Evolutionary conservation across 2,797 vertebrate species (phyloP).

Genomic region (Sebastes nivosus): DNA sequence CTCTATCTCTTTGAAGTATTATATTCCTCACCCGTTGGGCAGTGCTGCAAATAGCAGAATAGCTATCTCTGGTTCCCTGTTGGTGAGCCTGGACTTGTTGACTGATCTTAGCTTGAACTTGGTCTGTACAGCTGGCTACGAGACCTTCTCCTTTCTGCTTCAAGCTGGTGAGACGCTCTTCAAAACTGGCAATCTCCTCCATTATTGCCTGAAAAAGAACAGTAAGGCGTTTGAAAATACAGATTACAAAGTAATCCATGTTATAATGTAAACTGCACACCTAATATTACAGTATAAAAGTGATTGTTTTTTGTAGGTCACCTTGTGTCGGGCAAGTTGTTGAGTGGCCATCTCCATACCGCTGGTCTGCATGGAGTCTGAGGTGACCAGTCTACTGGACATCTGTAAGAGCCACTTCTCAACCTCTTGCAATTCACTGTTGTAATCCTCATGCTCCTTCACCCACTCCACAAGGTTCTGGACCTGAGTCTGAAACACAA

Average conservation of each 20-base stretch:
- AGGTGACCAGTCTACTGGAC: constrained; percentile 91
- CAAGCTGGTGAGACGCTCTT: constrained; percentile 89
- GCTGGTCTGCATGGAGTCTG: constrained; percentile 88
- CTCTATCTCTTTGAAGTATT: too few relatives aligned
- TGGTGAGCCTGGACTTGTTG: constrained; percentile 90
- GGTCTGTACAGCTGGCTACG: constrained; percentile 87
- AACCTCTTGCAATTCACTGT: constrained; percentile 91
- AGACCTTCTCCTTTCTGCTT: constrained; percentile 89
- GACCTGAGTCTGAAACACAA: constrained; percentile 82
- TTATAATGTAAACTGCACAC: not conserved
- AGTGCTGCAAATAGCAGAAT: constrained; percentile 95
- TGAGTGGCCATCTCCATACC: constrained; percentile 94
- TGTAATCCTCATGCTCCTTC: constrained; percentile 94
- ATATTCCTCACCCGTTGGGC: constrained; percentile 90
- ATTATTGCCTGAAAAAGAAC: constrained; percentile 88
- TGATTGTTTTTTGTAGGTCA: constrained; percentile 41
- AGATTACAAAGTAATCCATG: not conserved
- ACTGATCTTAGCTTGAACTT: constrained; percentile 90
- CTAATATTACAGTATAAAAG: not conserved
- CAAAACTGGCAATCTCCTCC: constrained; percentile 96
- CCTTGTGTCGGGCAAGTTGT: constrained; percentile 96
- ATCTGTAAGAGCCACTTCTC: constrained; percentile 97
- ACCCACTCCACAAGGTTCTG: constrained; percentile 87
- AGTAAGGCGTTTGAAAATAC: not conserved
- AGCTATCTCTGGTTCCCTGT: constrained; percentile 94